Evolutionary conservation across 2,113 vertebrate genomes (phyloP), one percentile per base, ranked within the genome.

Genomic region (Chamaetylas fuelleborni): DNA sequence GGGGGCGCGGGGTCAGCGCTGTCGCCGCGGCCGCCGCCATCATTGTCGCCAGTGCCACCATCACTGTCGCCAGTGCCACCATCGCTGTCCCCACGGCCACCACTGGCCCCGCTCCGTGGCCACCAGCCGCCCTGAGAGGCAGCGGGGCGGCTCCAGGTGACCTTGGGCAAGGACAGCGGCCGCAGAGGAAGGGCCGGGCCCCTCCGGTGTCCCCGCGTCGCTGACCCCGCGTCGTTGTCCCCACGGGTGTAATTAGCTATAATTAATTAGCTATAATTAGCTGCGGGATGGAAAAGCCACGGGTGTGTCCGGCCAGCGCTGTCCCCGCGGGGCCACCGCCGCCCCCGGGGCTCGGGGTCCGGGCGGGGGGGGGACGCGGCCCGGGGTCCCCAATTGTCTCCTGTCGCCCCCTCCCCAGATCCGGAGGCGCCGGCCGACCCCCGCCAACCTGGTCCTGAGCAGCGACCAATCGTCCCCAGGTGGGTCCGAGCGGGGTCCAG

Each of bases 401-500:
- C 47, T 26, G 7, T 53, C 38, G 12, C 38, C 14, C 18, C 15
- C 33, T 40, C 57, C 57, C 64, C 88, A 99, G 99, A 99, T 99
- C 96, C 98, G 99, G 92, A 98, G 99, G 97, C 98, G 99, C 29
- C 98, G 99, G 76, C 99, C 99, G 8, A 99, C 99, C 45, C 99
- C 99, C 20, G 99, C 99, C 53, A 99, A 98, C 56, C 97, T 99
- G 51, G 99, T 99, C 74, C 98, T 99, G 79, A 99, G 98, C 97
- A 99, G 99, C 88, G 99, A 99, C 97, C 99, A 99, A 51, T 99
- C 99, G 19, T 99, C 99, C 74, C 99, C 99, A 96, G 99, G 99
- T 99, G 97, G 97, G 91, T 45, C 64, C 61, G 56, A 1, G 4
- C 5, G 0, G 38, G 38, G 38, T 9, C 38, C 38, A 40, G 38